phyloP scores from a whole-genome alignment of 2,888 invertebrate genomes.

The Temnothorax ravouxi region DNA sequence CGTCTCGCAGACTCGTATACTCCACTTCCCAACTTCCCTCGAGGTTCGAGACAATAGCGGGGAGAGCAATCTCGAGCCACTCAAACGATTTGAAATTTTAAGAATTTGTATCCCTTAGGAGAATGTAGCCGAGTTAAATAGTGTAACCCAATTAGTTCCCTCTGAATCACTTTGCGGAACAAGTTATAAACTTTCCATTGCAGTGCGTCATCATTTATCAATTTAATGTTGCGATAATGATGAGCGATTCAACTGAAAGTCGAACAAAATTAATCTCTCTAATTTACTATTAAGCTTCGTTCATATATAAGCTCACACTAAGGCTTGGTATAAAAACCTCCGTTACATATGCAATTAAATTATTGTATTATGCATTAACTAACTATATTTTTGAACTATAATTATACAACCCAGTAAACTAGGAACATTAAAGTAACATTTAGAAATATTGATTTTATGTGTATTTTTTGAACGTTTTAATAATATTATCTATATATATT shows the following conservation, averaged over 20 bases:
- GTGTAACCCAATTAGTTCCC: slow-evolving; percentile 71
- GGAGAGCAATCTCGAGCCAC: neutral
- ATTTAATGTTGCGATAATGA: neutral
- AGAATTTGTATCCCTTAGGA: slow-evolving; percentile 59
- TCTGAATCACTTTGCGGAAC: slow-evolving; percentile 53
- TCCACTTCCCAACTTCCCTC: slow-evolving; percentile 58
- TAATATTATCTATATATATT: no score
- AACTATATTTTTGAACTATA: neutral
- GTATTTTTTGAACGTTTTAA: no score
- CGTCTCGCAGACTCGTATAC: slow-evolving; percentile 44
- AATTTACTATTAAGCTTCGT: neutral
- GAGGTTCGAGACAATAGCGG: slow-evolving; percentile 68
- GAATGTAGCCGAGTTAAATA: slow-evolving; percentile 66
- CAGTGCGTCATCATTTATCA: neutral
- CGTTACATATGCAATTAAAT: neutral
- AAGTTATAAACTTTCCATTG: neutral
- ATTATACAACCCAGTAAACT: neutral
- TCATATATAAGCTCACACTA: neutral
- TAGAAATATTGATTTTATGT: no score
- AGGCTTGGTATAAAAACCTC: neutral
- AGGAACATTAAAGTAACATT: no score
- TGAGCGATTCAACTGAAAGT: neutral
- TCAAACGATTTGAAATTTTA: slow-evolving; percentile 71
- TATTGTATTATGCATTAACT: neutral
- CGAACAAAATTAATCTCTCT: neutral